Evolutionary conservation across 2,113 vertebrate species (phyloP).

Genomic region (Sturnus vulgaris): DNA sequence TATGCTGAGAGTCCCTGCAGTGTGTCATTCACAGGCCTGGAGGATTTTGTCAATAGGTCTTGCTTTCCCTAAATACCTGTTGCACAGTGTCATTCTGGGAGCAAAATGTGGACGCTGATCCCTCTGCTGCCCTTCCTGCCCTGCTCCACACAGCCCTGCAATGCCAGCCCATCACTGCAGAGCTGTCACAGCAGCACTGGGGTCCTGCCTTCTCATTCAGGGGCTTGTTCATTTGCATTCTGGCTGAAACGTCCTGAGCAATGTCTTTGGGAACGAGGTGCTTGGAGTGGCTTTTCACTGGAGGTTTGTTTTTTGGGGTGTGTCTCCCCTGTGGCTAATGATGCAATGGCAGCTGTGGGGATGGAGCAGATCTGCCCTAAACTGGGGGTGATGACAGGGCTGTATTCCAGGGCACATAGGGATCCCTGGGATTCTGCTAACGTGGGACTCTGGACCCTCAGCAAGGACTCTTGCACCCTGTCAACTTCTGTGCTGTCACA

Average conservation of each 20-base stretch:
- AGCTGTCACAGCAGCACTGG: neutral
- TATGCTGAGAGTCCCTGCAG: neutral
- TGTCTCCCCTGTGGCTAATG: neutral
- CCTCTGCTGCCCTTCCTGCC: neutral
- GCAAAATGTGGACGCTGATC: neutral
- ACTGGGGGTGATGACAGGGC: neutral
- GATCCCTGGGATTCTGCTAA: neutral
- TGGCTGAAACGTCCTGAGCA: neutral
- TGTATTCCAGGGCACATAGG: neutral
- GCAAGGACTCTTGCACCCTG: neutral
- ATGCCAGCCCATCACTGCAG: rapidly evolving
- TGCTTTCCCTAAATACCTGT: neutral
- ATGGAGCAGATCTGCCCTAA: neutral
- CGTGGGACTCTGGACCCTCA: neutral
- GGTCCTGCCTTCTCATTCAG: neutral
- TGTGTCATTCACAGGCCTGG: neutral
- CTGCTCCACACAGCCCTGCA: rapidly evolving
- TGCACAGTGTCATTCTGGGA: neutral
- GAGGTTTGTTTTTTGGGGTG: neutral
- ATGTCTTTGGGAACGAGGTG: neutral
- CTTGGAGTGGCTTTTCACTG: neutral
- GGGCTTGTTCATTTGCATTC: neutral
- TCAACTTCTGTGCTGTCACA: neutral
- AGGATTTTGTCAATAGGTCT: neutral
- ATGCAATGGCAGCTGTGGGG: neutral